Conservation (phyloP, 35 echinoderm and acorn worm species). For the Nesometra sesokonis region DNA sequence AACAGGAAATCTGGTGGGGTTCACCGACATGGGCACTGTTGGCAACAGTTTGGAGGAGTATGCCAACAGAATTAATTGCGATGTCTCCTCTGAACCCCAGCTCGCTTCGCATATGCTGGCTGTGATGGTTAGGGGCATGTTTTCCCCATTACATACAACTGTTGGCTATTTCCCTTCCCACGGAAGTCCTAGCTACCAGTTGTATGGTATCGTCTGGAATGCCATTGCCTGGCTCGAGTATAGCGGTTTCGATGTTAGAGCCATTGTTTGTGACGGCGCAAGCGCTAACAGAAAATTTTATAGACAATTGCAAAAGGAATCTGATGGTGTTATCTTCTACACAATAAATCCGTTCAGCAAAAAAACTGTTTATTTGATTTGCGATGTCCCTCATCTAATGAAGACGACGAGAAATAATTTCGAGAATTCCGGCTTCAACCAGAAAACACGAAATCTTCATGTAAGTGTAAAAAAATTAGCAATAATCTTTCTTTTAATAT, state of each 20-base stretch:
- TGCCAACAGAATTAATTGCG: too few relatives aligned
- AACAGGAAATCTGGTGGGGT: too few relatives aligned
- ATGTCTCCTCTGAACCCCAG: not conserved
- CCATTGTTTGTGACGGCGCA: conserved; percentile 37
- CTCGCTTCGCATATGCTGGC: conserved; percentile 27
- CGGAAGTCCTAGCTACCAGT: conserved; percentile 11
- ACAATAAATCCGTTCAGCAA: not conserved
- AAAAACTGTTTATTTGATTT: conserved; percentile 39
- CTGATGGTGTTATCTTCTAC: not conserved
- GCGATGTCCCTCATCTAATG: conserved; percentile 40
- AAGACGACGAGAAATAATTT: conserved; percentile 44
- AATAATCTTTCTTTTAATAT: too few relatives aligned
- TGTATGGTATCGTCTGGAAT: conserved; percentile 12
- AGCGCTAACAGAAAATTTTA: conserved; percentile 36
- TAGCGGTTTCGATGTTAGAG: conserved; percentile 23
- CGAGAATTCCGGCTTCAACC: conserved; percentile 38
- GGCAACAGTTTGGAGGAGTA: too few relatives aligned
- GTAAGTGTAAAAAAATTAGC: too few relatives aligned
- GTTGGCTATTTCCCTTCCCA: conserved; percentile 23
- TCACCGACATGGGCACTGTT: too few relatives aligned
- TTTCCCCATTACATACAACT: conserved; percentile 1
- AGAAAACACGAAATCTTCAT: too few relatives aligned
- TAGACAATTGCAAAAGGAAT: not conserved
- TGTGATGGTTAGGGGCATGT: conserved; percentile 34
- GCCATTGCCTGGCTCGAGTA: conserved; percentile 3